Base-by-base conservation (phyloP, 1,140 invertebrate genomes). In the Sarcophaga peregrina region DNA sequence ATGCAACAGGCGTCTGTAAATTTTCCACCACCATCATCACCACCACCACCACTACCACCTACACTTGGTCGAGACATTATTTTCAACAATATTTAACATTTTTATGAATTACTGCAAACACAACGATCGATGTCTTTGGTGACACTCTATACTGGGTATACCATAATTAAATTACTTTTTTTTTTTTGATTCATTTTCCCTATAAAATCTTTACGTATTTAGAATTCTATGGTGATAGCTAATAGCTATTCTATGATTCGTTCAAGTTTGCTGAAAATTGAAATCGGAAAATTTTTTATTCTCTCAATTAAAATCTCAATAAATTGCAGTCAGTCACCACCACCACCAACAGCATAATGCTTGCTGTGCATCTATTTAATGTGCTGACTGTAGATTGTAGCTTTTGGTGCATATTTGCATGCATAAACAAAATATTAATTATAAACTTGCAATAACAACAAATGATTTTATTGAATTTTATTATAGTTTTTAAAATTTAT, bases 41-140 rank as follows among this genome's bases (percentile, higher is more conserved):
- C 73, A 75, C 75, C 75, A 9, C 20, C 25, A 37, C 4, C 25
- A 68, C 62, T 45, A 76, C 68, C 73, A 75, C 75, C 75, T 52
- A 78, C 75, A 45, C 47, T 50, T 20, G n/a, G 48, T 15, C 15
- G 47, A 78, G n/a, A 37, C 62, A 48, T 37, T 46, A 50, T 52
- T 78, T 52, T 25, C 62, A 20, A 20, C 74, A 78, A 50, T 52
- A 78, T 50, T 78, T 78, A 78, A 78, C n/a, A 50, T 20, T 50
- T 68, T 78, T 78, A 78, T 78, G 75, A 78, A 78, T 78, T 78
- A 52, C 17, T 58, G n/a, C 25, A 37, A 37, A 37, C 25, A 37
- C 25, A 37, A 37, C 54, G 54, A 8, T 68, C 17, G 8, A 5
- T 68, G 17, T 68, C n/a, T 25, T 20, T 20, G n/a, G n/a, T 68